Conservation (phyloP, 2,888 invertebrate species). For the Nymphalis urticae region DNA sequence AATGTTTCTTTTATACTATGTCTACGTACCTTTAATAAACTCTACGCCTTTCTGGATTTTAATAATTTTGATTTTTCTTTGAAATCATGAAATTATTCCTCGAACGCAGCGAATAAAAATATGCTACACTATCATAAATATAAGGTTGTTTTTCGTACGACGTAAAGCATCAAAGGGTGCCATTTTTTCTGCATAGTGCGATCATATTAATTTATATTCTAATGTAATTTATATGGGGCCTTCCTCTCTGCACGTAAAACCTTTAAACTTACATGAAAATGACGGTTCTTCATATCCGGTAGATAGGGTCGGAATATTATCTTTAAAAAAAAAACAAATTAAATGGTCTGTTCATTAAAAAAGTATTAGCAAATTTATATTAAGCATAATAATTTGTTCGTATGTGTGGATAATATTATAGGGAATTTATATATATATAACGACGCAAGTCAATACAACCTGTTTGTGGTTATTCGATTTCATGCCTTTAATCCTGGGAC, state of each 20-base stretch:
- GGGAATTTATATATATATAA: too few relatives aligned
- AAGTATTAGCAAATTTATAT: too few relatives aligned
- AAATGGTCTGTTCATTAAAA: too few relatives aligned
- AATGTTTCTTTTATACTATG: neutral
- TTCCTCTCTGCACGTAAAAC: conserved; percentile 51
- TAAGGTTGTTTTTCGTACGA: conserved; percentile 30
- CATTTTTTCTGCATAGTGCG: conserved; percentile 63
- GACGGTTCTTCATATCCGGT: conserved; percentile 13
- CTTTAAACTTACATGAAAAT: conserved; percentile 46
- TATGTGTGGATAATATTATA: too few relatives aligned
- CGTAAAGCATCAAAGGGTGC: conserved; percentile 35
- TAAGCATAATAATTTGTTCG: too few relatives aligned
- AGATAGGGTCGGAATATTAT: neutral
- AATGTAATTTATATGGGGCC: conserved; percentile 75
- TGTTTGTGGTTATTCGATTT: too few relatives aligned
- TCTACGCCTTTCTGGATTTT: conserved; percentile 32
- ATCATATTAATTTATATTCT: conserved; percentile 77
- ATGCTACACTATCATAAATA: neutral
- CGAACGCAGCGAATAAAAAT: neutral
- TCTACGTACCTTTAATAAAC: conserved; percentile 11
- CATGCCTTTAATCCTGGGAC: too few relatives aligned
- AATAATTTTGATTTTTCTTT: conserved; percentile 36
- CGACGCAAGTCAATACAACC: too few relatives aligned
- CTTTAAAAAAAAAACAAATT: neutral
- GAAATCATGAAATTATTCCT: conserved; percentile 27